phyloP scores from a whole-genome alignment of 2,888 invertebrate species.

The Xanthia icteritia region DNA sequence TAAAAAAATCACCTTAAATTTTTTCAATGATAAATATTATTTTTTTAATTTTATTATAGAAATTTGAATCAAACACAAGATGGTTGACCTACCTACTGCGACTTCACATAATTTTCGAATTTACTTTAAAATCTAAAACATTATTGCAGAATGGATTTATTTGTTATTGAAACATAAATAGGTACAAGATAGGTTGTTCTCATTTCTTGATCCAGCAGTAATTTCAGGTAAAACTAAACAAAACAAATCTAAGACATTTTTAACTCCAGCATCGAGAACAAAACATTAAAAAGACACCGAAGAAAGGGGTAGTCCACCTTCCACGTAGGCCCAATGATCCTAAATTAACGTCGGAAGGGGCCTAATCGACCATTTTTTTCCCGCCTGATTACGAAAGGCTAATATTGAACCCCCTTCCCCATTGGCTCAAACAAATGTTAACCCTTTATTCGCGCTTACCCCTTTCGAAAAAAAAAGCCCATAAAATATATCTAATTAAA shows the following conservation, averaged over 20 bases:
- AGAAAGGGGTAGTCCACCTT: conserved; percentile 72
- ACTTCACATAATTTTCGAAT: background rate
- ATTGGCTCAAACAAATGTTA: conserved; percentile 89
- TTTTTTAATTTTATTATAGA: no score
- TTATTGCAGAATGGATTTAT: background rate
- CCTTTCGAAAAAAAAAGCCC: conserved; percentile 89
- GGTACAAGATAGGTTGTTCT: background rate
- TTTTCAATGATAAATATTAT: no score
- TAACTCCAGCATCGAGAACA: conserved; percentile 77
- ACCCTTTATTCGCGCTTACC: conserved; percentile 88
- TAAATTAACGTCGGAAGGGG: conserved; percentile 88
- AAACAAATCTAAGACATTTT: conserved; percentile 65
- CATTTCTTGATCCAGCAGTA: background rate
- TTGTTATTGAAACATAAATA: background rate
- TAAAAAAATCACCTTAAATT: background rate
- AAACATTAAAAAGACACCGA: conserved; percentile 80
- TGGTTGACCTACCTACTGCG: background rate
- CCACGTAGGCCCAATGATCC: conserved; percentile 87
- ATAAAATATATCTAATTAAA: conserved; percentile 91
- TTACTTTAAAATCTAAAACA: background rate
- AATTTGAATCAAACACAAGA: background rate
- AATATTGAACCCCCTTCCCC: conserved; percentile 88
- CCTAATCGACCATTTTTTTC: conserved; percentile 90
- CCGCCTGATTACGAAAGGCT: conserved; percentile 90
- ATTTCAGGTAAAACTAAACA: conserved; percentile 7